Base-by-base conservation (phyloP, 1,140 invertebrate genomes). In the Tyrophagus putrescentiae region DNA sequence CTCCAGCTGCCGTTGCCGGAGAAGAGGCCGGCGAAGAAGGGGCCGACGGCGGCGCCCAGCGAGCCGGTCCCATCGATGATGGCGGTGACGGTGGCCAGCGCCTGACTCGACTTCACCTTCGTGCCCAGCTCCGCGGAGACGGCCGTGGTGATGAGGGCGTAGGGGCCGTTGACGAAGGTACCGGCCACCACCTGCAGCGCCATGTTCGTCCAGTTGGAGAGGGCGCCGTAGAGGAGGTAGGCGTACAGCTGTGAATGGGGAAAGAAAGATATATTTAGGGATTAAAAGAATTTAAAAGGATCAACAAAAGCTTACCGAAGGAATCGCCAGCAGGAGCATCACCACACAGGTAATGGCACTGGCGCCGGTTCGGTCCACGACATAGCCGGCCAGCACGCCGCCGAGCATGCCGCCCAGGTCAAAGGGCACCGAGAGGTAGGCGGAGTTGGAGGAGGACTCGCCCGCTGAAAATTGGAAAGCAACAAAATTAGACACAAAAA, bases 1-100 rank as follows among this genome's bases (percentile, higher is more conserved):
- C 84, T 75, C 91, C 90, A 95, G n/a, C n/a, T n/a, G 3, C 64
- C 64, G 70, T 25, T 67, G 42, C 66, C 69, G 1, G 79, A 79
- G 11, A 95, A 81, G 7, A 90, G 72, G n/a, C 89, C 90, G 3
- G 90, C 88, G 36, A 95, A 67, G 59, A 93, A 72, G 0, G 92
- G 91, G 2, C 91, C 91, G 45, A 95, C 76, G 0, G 90, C 90
- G 54, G 91, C 90, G 56, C 87, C 87, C 28, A 59, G 83, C 53
- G 87, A 92, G 0, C 91, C 91, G 4, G 90, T 96, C 33, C 92
- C 92, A 74, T 96, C 93, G 57, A 97, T 95, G 65, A 97, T 94
- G 9, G 92, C 87, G 13, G 92, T 91, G 0, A 97, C 92, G 1
- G 92, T 96, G 3, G 92, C 90, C 44, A 97, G 71, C 11, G 92